Evolutionary conservation across 2,888 invertebrate genomes (phyloP), one percentile per base, ranked within the genome.

Genomic region (Crepidodera aurea): DNA sequence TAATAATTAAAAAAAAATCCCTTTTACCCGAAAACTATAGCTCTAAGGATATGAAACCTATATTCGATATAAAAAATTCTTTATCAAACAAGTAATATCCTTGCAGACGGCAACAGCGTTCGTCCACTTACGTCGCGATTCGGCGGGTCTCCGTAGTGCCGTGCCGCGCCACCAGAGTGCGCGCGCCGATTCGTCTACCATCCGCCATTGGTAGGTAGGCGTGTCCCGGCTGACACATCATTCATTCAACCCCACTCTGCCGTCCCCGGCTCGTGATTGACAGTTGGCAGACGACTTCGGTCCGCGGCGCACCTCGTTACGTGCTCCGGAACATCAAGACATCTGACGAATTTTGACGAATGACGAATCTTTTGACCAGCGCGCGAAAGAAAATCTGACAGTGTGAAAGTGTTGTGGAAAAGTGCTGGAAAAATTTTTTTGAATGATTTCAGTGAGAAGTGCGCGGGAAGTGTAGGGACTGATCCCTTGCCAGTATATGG

Each of bases 281-380:
- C 86, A 85, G 86, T 85, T 86, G 84, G 85, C 85, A 85, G 85
- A 85, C 84, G 85, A 85, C 85, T 84, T 84, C 85, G 85, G 85
- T 84, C 81, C 84, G 84, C 85, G 85, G 84, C 84, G 84, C 84
- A 84, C 80, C 84, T 84, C 80, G 82, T 82, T 78, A 79, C 80
- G 79, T 78, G 78, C 74, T 78, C 73, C 75, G 77, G 75, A 75
- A 73, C 71, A 73, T 74, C 73, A 71, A 58, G 68, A 72, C 64
- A 63, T 62, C 65, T 68, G 65, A 72, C 69, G 64, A 66, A 64
- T 53, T 68, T 63, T 68, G 68, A 71, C 72, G 55, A 51, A 53
- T 48, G 54, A 48, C 73, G 71, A 73, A 59, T 66, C 68, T 68
- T 69, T 19, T 72, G 72, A 67, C 60, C 70, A 69, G 62, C 69